Conservation (phyloP, 2,113 vertebrate genomes). For the Cebus imitator region DNA sequence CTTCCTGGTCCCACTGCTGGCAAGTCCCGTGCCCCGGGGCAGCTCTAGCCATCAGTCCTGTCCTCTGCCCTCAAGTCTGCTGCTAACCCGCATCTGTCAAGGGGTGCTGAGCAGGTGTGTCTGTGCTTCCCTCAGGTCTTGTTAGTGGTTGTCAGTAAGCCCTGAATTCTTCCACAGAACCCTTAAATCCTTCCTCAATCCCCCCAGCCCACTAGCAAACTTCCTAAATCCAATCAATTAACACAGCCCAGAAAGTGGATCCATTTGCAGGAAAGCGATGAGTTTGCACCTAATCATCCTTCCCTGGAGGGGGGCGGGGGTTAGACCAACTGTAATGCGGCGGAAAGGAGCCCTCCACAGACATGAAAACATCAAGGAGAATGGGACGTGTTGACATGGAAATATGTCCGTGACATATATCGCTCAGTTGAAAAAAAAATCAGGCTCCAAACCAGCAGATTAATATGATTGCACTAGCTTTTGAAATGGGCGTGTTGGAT, state of each 20-base stretch:
- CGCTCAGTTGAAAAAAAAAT: no score
- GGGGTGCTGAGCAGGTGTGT: rapidly evolving
- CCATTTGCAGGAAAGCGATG: neutral
- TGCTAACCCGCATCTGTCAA: neutral
- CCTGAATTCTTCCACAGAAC: neutral
- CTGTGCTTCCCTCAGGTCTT: neutral
- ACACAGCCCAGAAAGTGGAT: neutral
- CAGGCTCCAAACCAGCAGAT: neutral
- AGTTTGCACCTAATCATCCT: neutral
- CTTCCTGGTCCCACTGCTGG: neutral
- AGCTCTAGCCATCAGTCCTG: neutral
- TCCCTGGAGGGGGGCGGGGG: neutral
- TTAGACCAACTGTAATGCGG: neutral
- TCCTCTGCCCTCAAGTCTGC: neutral
- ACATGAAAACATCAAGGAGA: rapidly evolving
- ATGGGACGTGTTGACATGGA: neutral
- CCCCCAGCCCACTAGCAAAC: neutral
- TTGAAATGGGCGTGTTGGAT: neutral
- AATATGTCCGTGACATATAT: neutral
- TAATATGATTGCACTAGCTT: neutral
- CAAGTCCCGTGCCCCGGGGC: neutral
- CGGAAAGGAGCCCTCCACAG: neutral
- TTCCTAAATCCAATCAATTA: neutral
- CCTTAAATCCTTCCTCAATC: neutral
- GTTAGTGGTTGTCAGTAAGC: neutral